These are phyloP conservation scores for Machimus rusticus DNA, from an alignment of 2,888 invertebrate genomes.

Conservation along the genomic window DNA sequence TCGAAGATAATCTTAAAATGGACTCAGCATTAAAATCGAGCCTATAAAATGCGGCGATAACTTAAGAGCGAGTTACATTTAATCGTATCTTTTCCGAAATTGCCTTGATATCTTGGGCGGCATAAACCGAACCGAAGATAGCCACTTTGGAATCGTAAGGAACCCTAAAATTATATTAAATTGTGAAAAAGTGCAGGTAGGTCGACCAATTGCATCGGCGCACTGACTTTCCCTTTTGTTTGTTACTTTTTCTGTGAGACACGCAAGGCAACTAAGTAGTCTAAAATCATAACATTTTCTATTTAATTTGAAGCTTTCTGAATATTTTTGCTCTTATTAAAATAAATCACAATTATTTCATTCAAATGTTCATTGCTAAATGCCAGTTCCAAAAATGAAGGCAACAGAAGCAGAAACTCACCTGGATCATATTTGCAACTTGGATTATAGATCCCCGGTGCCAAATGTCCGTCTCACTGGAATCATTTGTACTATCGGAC, in stretches of 20 bases:
- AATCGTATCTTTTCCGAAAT: too few species aligned
- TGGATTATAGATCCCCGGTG: conserved; percentile 92
- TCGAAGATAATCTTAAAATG: too few species aligned
- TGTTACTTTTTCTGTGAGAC: background rate
- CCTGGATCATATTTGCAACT: conserved; percentile 89
- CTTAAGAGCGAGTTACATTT: too few species aligned
- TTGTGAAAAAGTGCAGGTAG: too few species aligned
- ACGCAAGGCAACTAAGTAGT: background rate
- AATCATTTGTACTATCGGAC: conserved; percentile 98
- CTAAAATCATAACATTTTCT: background rate
- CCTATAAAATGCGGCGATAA: too few species aligned
- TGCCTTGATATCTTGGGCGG: too few species aligned
- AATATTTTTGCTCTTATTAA: background rate
- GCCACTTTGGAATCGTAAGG: too few species aligned
- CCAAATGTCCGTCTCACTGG: conserved; percentile 91
- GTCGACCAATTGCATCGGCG: too few species aligned
- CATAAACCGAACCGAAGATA: too few species aligned
- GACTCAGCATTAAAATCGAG: too few species aligned
- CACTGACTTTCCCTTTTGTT: too few species aligned
- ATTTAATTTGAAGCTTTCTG: background rate
- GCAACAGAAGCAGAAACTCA: conserved; percentile 73
- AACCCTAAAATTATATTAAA: too few species aligned
- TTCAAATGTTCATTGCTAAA: background rate
- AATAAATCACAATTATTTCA: background rate
- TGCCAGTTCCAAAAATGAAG: conserved; percentile 63